phyloP scores from a whole-genome alignment of 2,113 vertebrate species.

The Trochalopteron elliotii region DNA sequence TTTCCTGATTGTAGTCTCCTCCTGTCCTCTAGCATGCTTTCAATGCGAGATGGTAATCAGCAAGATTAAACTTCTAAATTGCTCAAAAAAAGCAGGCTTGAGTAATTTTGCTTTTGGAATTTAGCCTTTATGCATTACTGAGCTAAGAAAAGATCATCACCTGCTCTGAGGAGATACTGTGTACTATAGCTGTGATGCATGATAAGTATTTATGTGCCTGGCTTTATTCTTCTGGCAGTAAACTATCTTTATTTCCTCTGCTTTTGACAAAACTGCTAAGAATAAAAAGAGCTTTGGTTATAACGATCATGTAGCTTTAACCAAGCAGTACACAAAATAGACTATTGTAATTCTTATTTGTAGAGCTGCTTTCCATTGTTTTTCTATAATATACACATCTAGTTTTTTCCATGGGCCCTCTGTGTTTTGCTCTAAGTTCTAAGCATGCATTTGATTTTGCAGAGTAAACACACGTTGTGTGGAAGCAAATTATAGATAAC shows the following conservation, averaged over 20 bases:
- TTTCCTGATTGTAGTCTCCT: not conserved
- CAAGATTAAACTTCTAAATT: not conserved
- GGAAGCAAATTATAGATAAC: constrained; percentile 4
- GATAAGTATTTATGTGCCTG: not conserved
- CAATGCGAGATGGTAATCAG: not conserved
- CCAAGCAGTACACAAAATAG: not conserved
- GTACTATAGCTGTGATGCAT: not conserved
- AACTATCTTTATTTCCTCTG: not conserved
- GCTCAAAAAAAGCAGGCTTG: not conserved
- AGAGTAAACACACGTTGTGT: not conserved
- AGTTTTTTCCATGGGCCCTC: not conserved
- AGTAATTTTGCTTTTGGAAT: not conserved
- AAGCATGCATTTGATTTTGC: constrained; percentile 27
- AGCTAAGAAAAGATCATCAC: not conserved
- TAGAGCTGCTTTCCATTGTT: not conserved
- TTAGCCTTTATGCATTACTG: not conserved
- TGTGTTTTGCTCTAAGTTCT: not conserved
- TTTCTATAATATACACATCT: not conserved
- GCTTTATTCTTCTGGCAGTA: not conserved
- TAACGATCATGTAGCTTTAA: not conserved
- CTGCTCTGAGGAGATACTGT: not conserved
- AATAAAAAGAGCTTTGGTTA: not conserved
- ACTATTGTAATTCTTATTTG: not conserved
- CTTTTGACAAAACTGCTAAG: not conserved
- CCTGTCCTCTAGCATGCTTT: not conserved